Conservation (phyloP, 2,113 vertebrate species). For the Andinoacara biseriatus region DNA sequence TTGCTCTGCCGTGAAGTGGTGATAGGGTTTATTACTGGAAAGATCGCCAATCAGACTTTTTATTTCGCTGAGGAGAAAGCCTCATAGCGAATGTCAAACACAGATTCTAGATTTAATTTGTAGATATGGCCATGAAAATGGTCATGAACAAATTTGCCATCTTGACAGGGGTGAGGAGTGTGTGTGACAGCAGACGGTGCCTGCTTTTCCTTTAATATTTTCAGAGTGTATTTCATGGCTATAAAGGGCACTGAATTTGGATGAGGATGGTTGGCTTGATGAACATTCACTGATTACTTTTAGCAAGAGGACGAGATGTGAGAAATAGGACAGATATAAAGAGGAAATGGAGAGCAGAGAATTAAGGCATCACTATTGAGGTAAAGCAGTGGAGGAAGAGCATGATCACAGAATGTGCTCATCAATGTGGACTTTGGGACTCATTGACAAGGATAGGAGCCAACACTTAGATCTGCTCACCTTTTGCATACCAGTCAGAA, state of each 20-base stretch:
- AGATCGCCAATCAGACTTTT: constrained; percentile 38
- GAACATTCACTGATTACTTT: not conserved
- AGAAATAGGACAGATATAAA: not conserved
- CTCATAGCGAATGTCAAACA: constrained; percentile 41
- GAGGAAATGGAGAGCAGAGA: not conserved
- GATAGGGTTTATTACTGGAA: constrained; percentile 42
- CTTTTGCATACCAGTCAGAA: constrained; percentile 18
- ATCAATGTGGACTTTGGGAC: not conserved
- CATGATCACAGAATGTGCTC: not conserved
- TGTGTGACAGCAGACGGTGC: not conserved
- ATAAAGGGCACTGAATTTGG: constrained; percentile 1
- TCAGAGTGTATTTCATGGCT: constrained; percentile 1
- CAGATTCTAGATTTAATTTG: constrained; percentile 43
- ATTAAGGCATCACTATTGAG: not conserved
- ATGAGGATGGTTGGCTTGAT: not conserved
- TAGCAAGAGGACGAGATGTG: not conserved
- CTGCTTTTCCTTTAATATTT: not conserved
- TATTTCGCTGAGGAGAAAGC: constrained; percentile 14
- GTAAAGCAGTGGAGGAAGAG: not conserved
- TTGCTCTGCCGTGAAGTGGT: constrained; percentile 18
- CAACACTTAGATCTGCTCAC: not conserved
- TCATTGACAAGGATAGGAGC: not conserved
- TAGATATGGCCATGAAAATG: constrained; percentile 10
- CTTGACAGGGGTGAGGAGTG: not conserved
- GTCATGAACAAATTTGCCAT: constrained; percentile 21